A percentile compares a stretch with the other conserved stretches of the same genome.
Conservation (phyloP, 2,888 invertebrate genomes). For the Ormyrus nitidulus region DNA sequence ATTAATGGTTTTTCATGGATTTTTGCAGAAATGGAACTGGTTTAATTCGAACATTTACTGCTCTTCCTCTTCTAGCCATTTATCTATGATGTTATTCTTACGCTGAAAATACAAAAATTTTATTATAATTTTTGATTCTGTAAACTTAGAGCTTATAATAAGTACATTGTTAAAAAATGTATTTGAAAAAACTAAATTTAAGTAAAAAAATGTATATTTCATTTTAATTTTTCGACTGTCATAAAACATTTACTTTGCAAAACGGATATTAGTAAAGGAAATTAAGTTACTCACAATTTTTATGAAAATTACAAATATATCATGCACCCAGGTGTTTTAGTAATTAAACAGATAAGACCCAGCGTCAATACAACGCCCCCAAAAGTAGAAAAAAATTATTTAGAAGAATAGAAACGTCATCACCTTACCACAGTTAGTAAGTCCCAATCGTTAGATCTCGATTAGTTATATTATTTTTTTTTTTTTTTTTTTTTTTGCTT, state of each 20-base stretch:
- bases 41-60: conserved; percentile 56
- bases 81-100: conserved; percentile 67
- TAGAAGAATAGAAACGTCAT: conserved; percentile 13
- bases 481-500: conserved; percentile 8
- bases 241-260: too few relatives aligned
- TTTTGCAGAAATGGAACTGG: conserved; percentile 55
- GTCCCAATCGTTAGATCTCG: conserved; percentile 45
- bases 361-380: too few relatives aligned
- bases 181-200: too few relatives aligned
- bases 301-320: too few relatives aligned
- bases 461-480: conserved; percentile 37
- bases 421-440: conserved; percentile 48
- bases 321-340: too few relatives aligned
- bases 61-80: conserved; percentile 68
- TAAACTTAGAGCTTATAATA: too few relatives aligned
- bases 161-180: too few relatives aligned
- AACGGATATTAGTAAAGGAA: too few relatives aligned
- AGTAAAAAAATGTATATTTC: too few relatives aligned
- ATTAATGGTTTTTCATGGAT: conserved; percentile 48
- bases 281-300: too few relatives aligned
- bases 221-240: too few relatives aligned
- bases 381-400: neutral
- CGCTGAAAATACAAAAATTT: conserved; percentile 65
- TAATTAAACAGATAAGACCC: too few relatives aligned
- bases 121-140: neutral